phyloP scores from a whole-genome alignment of 2,113 vertebrate species.

The Gambusia holbrooki region DNA sequence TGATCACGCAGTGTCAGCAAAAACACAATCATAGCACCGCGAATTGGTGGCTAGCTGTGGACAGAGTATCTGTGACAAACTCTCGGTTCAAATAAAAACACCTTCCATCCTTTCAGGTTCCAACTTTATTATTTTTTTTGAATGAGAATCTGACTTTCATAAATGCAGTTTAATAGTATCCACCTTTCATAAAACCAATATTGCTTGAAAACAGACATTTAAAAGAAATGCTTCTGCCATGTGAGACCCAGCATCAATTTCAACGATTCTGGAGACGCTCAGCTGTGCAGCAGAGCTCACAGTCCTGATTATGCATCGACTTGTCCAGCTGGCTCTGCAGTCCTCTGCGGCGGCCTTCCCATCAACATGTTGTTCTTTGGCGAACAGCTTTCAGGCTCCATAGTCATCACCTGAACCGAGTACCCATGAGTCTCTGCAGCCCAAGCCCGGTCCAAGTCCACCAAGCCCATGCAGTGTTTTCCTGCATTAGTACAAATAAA shows the following conservation, averaged over 20 bases:
- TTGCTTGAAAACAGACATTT: slow-evolving; percentile 1
- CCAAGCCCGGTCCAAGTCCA: slow-evolving; percentile 93
- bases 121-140: background rate
- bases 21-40: slow-evolving; percentile 12
- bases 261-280: slow-evolving; percentile 9
- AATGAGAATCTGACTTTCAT: background rate
- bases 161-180: slow-evolving; percentile 4
- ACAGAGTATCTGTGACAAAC: background rate
- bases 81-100: background rate
- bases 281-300: background rate
- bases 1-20: slow-evolving; percentile 44
- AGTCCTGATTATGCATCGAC: slow-evolving; percentile 29
- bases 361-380: slow-evolving; percentile 98
- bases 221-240: slow-evolving; percentile 14
- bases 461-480: slow-evolving; percentile 95
- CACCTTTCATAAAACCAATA: background rate
- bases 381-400: slow-evolving; percentile 96
- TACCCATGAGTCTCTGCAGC: slow-evolving; percentile 88
- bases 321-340: slow-evolving; percentile 24
- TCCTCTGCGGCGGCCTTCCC: slow-evolving; percentile 54
- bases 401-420: slow-evolving; percentile 88
- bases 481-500: slow-evolving; percentile 73
- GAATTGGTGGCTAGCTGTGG: slow-evolving; percentile 3
- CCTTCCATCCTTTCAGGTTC: background rate
- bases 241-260: slow-evolving; percentile 13